phyloP scores from a whole-genome alignment of 37 sponge, comb jelly and placozoan species.

The Hexactinellida sp. region DNA sequence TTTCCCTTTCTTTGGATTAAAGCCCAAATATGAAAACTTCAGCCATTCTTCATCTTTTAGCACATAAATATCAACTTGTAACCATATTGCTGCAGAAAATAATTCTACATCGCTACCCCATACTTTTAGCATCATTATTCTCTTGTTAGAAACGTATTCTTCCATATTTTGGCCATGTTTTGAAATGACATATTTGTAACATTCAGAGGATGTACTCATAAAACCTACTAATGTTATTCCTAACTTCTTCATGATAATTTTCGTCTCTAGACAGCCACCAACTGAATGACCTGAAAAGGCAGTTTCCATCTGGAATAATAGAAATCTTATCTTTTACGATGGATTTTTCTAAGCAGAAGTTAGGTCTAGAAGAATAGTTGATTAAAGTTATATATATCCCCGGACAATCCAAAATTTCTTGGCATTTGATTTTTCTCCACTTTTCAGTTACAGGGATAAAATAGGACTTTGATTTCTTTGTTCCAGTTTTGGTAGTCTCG shows the following conservation, averaged over 20 bases:
- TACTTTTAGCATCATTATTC: too few species aligned
- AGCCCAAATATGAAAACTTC: neutral
- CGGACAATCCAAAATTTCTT: neutral
- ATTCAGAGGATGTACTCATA: too few species aligned
- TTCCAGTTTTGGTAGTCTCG: too few species aligned
- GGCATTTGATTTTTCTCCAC: too few species aligned
- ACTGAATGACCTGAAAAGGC: too few species aligned
- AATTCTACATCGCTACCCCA: too few species aligned
- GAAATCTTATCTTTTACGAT: neutral
- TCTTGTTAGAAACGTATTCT: too few species aligned
- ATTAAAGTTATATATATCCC: neutral
- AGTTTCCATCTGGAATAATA: neutral
- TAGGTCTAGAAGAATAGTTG: too few species aligned
- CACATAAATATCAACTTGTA: neutral
- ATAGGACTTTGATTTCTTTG: too few species aligned
- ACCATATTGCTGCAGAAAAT: neutral
- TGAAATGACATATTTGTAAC: neutral
- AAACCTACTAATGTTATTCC: neutral
- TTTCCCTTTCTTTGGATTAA: neutral
- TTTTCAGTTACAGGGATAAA: too few species aligned
- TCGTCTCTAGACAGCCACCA: too few species aligned
- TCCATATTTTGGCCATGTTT: neutral
- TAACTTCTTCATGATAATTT: neutral
- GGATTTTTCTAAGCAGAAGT: neutral
- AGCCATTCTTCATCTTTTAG: neutral